Percentiles rank a stretch among this genome's conserved stretches.
phyloP scores from a whole-genome alignment of 2,888 invertebrate genomes.

The Papilio protenor region DNA sequence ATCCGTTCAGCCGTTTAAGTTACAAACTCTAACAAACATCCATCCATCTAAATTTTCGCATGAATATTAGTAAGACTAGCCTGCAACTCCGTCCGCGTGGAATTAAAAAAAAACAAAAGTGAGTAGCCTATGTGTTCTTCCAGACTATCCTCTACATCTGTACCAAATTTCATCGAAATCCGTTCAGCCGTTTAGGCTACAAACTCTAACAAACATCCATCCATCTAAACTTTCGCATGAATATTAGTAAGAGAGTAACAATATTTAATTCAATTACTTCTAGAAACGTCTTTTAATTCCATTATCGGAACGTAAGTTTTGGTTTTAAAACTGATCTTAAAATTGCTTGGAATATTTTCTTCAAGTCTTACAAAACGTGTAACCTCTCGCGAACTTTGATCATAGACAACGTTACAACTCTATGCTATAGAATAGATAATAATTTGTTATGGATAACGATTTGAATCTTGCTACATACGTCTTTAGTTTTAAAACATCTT shows the following conservation, averaged over 20 bases:
- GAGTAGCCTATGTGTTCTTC: no score
- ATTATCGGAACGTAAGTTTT: background rate
- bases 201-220: no score
- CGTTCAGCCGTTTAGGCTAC: no score
- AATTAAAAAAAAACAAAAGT: no score
- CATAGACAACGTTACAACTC: slow-evolving; percentile 4
- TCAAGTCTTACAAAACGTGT: background rate
- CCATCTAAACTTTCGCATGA: no score
- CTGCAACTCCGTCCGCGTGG: no score
- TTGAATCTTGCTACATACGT: background rate
- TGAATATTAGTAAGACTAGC: no score
- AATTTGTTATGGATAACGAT: slow-evolving; percentile 16
- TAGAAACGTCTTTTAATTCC: background rate
- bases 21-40: no score
- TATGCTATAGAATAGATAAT: slow-evolving; percentile 8
- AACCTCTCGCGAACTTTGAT: slow-evolving; percentile 21
- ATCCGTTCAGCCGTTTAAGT: no score
- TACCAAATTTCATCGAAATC: no score
- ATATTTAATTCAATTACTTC: background rate
- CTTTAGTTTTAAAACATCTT: background rate
- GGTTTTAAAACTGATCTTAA: background rate
- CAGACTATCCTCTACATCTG: no score
- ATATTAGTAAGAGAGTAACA: background rate
- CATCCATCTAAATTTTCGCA: no score
- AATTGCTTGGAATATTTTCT: background rate